Conservation (phyloP, 2,113 vertebrate species). For the Atherinomorus stipes region DNA sequence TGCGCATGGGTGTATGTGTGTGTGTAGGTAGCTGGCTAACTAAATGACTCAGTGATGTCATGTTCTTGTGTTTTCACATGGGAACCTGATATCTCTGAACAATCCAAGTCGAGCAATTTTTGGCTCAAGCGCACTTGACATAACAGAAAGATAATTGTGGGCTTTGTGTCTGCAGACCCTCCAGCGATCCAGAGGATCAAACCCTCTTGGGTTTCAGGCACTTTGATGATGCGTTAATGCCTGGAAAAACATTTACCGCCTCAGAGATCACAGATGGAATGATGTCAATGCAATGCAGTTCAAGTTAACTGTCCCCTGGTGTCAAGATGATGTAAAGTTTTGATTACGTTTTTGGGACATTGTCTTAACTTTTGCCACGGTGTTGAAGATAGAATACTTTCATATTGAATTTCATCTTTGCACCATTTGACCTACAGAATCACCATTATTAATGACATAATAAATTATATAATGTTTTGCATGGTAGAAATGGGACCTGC, state of each 20-base stretch:
- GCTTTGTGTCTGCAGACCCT: slow-evolving; percentile 67
- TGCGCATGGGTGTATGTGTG: slow-evolving; percentile 14
- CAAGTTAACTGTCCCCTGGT: slow-evolving; percentile 49
- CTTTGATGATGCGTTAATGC: slow-evolving; percentile 78
- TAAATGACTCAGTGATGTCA: slow-evolving; percentile 78
- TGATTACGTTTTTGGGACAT: slow-evolving; percentile 27
- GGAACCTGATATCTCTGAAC: slow-evolving; percentile 75
- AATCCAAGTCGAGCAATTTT: slow-evolving; percentile 74
- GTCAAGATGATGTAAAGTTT: slow-evolving; percentile 55
- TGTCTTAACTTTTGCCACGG: slow-evolving; percentile 56
- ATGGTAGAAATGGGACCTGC: too few relatives aligned
- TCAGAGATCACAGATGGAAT: slow-evolving; percentile 70
- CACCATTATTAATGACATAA: slow-evolving; percentile 36
- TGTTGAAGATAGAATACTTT: slow-evolving; percentile 15
- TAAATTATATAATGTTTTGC: slow-evolving; percentile 44
- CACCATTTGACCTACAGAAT: slow-evolving; percentile 56
- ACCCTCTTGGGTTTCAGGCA: slow-evolving; percentile 67
- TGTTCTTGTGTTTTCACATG: slow-evolving; percentile 75
- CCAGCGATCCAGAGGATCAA: slow-evolving; percentile 69
- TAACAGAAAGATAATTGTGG: slow-evolving; percentile 78
- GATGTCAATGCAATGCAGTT: slow-evolving; percentile 60
- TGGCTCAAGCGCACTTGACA: slow-evolving; percentile 76
- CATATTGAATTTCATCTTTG: slow-evolving; percentile 36
- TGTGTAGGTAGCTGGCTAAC: slow-evolving; percentile 55
- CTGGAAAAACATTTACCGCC: slow-evolving; percentile 75